phyloP scores from a whole-genome alignment of 2,888 invertebrate genomes.

The Troides oblongomaculatus region DNA sequence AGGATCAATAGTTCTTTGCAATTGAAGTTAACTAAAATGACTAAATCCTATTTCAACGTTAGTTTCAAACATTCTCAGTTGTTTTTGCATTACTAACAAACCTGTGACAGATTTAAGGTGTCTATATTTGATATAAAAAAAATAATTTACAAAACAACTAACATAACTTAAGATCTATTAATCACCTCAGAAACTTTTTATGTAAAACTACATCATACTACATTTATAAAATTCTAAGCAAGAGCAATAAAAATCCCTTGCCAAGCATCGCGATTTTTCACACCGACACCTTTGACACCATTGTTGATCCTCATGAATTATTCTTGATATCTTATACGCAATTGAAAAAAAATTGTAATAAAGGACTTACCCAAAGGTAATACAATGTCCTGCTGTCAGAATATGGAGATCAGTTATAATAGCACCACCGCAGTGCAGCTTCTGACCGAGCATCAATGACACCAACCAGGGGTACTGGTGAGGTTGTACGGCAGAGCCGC shows the following conservation, averaged over 20 bases:
- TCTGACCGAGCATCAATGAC: constrained; percentile 68
- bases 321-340: not conserved
- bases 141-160: too few relatives aligned
- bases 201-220: too few relatives aligned
- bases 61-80: too few relatives aligned
- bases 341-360: not conserved
- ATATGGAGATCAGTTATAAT: constrained; percentile 78
- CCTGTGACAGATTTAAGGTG: too few relatives aligned
- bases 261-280: not conserved
- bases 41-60: too few relatives aligned
- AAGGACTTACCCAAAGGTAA: constrained; percentile 70
- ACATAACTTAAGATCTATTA: too few relatives aligned
- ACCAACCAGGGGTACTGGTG: constrained; percentile 80
- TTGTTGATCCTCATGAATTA: not conserved
- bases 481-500: constrained; percentile 70
- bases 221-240: not conserved
- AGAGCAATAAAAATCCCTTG: not conserved
- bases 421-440: constrained; percentile 79
- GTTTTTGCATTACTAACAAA: too few relatives aligned
- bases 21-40: too few relatives aligned
- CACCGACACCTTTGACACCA: not conserved
- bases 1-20: too few relatives aligned
- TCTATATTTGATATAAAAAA: too few relatives aligned
- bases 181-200: too few relatives aligned
- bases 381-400: constrained; percentile 81